Evolutionary conservation across 2,797 vertebrate genomes (phyloP).

Genomic region (Leucoraja ocellata): DNA sequence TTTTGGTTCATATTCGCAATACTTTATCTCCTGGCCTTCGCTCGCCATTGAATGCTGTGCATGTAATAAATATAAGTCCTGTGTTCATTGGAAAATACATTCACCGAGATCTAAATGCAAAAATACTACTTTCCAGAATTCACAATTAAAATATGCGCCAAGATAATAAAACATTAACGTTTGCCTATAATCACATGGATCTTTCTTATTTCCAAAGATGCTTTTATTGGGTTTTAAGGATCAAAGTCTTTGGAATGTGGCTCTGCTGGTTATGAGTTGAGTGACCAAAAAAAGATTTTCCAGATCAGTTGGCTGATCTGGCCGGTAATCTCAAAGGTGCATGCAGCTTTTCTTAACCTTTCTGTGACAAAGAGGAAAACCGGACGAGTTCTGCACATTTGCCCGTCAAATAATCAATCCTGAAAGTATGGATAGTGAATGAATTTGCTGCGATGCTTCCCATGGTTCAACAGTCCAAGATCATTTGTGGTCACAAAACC

Average conservation of each 20-base stretch:
- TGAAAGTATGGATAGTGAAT: not conserved
- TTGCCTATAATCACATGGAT: not conserved
- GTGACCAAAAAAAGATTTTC: not conserved
- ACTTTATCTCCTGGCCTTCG: not conserved
- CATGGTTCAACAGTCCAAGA: not conserved
- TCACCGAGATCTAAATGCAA: not conserved
- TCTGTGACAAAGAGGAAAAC: not conserved
- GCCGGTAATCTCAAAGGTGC: not conserved
- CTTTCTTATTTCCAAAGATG: not conserved
- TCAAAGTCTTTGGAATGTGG: not conserved
- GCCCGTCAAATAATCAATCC: not conserved
- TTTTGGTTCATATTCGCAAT: conserved; percentile 32
- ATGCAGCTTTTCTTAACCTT: not conserved
- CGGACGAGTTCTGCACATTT: not conserved
- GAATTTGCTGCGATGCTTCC: not conserved
- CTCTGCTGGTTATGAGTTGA: not conserved
- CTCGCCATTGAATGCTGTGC: not conserved
- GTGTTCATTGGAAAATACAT: not conserved
- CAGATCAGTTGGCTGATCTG: not conserved
- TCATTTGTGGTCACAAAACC: not conserved
- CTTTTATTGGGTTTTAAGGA: not conserved
- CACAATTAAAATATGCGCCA: not conserved
- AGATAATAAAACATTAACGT: not conserved
- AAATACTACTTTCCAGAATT: not conserved
- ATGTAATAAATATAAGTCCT: not conserved